Evolutionary conservation across 2,888 invertebrate species (phyloP), one percentile per base, ranked within the genome.

Genomic region (Drymonia ruficornis): DNA sequence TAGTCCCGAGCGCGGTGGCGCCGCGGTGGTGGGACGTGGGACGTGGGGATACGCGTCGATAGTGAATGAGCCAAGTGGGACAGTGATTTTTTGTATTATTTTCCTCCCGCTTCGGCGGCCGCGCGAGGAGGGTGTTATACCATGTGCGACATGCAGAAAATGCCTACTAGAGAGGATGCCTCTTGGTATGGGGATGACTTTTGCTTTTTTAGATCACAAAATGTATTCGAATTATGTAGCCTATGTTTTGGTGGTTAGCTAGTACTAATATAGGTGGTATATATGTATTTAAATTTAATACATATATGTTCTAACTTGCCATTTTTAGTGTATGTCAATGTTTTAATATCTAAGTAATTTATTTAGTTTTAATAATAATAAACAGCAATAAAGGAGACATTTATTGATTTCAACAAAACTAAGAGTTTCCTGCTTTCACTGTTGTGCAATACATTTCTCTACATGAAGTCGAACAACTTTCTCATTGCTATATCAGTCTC

Each of bases 111-210:
- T 68, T 61, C 70, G 67, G 67, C 76, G 78, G 70, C 68, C 64
- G 72, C 65, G 70, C 66, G 66, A 70, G 67, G 70, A 75, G 77
- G 72, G 62, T 55, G 59, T 45, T 36, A 55, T 50, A 72, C 62
- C 64, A 91, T 91, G 91, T 91, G 92, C 67, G 92, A 91, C 78
- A 91, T 91, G 91, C 92, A 91, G 87, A 90, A 91, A 78, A 85
- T 91, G 87, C 89, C 87, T 56, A 74, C 83, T 62, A 85, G 79
- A 83, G 90, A 89, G 60, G 91, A 91, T 83, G 81, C 82, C 74
- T 83, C 89, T 78, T 90, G 91, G 91, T 91, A 91, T 80, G 76
- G 61, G 66, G 67, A 84, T 75, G 67, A 62, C 56, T 63, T 31
- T 31, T 31, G 12, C 31, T 31, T 31, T 31, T 31, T 31, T 31